These are phyloP conservation scores for Syndactyla subalaris DNA, from an alignment of 2,797 vertebrate species.

Conservation along the genomic window DNA sequence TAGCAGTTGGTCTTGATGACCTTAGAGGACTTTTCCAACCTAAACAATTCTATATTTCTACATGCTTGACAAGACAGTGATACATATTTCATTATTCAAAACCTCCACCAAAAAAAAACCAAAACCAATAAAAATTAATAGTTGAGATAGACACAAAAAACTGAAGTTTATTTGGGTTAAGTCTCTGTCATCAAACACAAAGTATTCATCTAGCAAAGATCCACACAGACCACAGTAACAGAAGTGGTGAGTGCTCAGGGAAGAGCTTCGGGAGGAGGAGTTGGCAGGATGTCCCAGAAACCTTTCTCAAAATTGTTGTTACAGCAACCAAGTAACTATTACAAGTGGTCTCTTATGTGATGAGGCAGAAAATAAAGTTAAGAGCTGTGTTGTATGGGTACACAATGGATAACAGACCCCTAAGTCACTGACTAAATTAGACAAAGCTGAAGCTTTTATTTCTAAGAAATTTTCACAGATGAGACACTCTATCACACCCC, in stretches of 20 bases:
- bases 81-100: neutral
- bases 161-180: neutral
- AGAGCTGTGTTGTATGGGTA: neutral
- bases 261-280: neutral
- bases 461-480: neutral
- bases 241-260: neutral
- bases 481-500: fast-evolving
- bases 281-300: neutral
- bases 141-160: neutral
- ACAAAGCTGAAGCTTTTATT: neutral
- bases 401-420: neutral
- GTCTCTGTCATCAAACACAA: neutral
- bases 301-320: neutral
- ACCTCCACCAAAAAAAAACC: neutral
- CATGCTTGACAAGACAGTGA: neutral
- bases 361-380: neutral
- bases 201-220: neutral
- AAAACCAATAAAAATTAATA: neutral
- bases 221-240: neutral
- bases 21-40: neutral
- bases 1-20: neutral
- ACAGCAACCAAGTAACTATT: neutral
- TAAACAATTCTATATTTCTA: neutral
- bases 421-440: neutral
- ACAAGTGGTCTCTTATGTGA: neutral